Conservation (phyloP, 2,888 invertebrate genomes). For the Epinotia bilunana region DNA sequence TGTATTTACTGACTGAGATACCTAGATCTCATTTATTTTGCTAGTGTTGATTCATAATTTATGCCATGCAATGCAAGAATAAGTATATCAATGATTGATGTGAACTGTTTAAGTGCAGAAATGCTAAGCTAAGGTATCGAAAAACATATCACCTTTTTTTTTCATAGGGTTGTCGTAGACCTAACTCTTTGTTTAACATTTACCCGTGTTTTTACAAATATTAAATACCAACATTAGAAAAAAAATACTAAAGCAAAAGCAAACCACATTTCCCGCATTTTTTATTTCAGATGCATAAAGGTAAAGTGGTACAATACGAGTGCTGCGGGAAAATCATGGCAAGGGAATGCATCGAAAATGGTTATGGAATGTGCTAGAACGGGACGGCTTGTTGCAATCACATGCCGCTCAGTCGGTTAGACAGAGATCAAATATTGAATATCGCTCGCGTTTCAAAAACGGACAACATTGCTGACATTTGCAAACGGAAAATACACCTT, state of each 20-base stretch:
- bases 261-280: conserved; percentile 49
- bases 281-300: conserved; percentile 56
- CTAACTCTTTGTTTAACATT: no score
- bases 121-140: no score
- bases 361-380: conserved; percentile 80
- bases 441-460: conserved; percentile 64
- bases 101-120: no score
- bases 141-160: no score
- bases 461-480: conserved; percentile 57
- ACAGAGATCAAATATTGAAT: conserved; percentile 85
- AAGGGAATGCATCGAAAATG: conserved; percentile 83
- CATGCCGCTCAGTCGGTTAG: conserved; percentile 78
- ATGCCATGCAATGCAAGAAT: background rate
- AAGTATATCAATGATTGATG: background rate
- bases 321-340: conserved; percentile 81
- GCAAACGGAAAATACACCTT: conserved; percentile 65
- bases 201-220: background rate
- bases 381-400: conserved; percentile 79
- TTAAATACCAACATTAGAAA: conserved; percentile 1
- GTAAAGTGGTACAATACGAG: conserved; percentile 69
- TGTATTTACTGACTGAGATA: background rate
- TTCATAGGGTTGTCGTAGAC: no score
- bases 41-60: background rate
- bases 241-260: conserved; percentile 14
- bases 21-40: conserved; percentile 3